Evolutionary conservation across 2,113 vertebrate genomes (phyloP).

Genomic region (Pogonocichla stellata): DNA sequence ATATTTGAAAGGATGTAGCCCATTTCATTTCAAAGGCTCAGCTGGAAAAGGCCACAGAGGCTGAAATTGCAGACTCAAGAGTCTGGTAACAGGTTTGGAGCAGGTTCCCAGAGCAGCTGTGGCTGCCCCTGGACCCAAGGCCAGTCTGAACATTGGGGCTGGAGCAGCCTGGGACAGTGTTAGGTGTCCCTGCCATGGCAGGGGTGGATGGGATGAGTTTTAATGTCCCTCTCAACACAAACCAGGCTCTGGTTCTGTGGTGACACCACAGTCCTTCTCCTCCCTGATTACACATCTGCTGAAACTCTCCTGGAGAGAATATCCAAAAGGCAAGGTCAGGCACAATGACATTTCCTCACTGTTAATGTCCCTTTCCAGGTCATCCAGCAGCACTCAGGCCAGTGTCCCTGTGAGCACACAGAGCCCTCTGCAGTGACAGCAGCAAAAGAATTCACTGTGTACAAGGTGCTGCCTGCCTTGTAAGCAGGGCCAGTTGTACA

Average conservation of each 20-base stretch:
- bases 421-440: background rate
- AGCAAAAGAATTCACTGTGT: too few species aligned
- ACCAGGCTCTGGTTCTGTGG: background rate
- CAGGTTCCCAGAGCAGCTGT: background rate
- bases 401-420: background rate
- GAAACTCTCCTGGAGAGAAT: background rate
- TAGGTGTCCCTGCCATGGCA: background rate
- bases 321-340: background rate
- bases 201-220: background rate
- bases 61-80: background rate
- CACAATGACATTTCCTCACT: background rate
- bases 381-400: background rate
- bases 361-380: background rate
- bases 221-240: background rate
- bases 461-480: background rate
- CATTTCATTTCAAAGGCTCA: background rate
- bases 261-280: background rate
- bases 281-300: background rate
- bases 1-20: background rate
- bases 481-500: background rate
- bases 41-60: background rate
- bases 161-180: background rate
- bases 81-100: background rate
- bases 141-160: background rate
- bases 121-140: background rate